phyloP scores from a whole-genome alignment of 2,888 invertebrate genomes.

The Meandrusa payeni region DNA sequence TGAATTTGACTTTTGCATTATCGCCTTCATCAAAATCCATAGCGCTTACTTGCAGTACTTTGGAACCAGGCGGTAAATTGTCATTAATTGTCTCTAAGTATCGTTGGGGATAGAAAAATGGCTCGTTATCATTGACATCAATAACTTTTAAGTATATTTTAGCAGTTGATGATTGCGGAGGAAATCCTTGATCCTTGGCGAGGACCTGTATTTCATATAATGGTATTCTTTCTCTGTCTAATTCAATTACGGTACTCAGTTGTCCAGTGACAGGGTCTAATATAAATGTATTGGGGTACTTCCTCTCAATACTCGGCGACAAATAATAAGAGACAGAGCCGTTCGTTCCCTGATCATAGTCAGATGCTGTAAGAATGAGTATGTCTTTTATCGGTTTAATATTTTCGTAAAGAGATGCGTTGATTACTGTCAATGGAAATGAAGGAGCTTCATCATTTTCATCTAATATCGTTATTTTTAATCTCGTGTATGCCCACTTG shows the following conservation, averaged over 20 bases:
- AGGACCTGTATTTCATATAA: conserved; percentile 91
- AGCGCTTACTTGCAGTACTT: conserved; percentile 88
- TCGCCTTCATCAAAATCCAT: conserved; percentile 93
- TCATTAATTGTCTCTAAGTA: conserved; percentile 90
- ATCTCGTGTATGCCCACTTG: conserved; percentile 93
- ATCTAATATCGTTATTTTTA: conserved; percentile 94
- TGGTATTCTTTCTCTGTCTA: conserved; percentile 91
- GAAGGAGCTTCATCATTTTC: conserved; percentile 96
- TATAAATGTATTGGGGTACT: conserved; percentile 91
- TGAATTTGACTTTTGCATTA: conserved; percentile 90
- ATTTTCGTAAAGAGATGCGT: conserved; percentile 90
- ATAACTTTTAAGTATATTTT: conserved; percentile 89
- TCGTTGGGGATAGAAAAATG: conserved; percentile 93
- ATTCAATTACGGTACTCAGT: conserved; percentile 86
- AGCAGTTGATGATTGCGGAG: conserved; percentile 94
- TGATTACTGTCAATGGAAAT: conserved; percentile 88
- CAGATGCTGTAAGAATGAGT: conserved; percentile 91
- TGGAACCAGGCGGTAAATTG: conserved; percentile 82
- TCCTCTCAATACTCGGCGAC: conserved; percentile 87
- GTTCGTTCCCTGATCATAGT: conserved; percentile 96
- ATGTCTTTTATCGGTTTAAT: conserved; percentile 90
- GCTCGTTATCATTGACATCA: conserved; percentile 96
- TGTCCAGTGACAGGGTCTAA: conserved; percentile 93
- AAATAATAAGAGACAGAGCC: conserved; percentile 93
- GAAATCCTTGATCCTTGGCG: conserved; percentile 95